Conservation (phyloP, 2,797 vertebrate species). For the Cichlasoma orientale region DNA sequence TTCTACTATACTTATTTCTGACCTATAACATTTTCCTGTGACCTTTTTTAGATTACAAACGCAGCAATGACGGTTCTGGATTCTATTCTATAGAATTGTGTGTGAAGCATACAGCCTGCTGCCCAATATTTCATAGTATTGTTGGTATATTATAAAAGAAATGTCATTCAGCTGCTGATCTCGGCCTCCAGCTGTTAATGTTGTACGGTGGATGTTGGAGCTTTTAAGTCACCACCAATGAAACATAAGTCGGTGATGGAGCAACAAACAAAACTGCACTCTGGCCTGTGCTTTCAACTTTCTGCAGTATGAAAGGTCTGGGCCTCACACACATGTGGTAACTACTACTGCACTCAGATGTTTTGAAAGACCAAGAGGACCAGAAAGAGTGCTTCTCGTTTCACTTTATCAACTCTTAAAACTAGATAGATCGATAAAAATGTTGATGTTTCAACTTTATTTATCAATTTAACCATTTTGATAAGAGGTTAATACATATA, state of each 20-base stretch:
- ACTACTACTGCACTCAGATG: constrained; percentile 13
- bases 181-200: constrained; percentile 34
- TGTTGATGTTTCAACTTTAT: neutral
- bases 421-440: neutral
- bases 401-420: constrained; percentile 8
- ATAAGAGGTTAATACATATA: neutral
- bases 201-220: constrained; percentile 43
- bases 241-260: constrained; percentile 54
- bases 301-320: constrained; percentile 17
- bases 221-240: constrained; percentile 65
- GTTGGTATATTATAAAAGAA: constrained; percentile 29
- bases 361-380: constrained; percentile 25
- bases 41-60: constrained; percentile 27
- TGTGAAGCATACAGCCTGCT: constrained; percentile 19
- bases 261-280: constrained; percentile 63
- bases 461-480: neutral
- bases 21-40: constrained; percentile 43
- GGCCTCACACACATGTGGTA: constrained; percentile 41
- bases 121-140: constrained; percentile 31
- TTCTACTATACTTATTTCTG: constrained; percentile 33
- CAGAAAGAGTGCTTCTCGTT: constrained; percentile 29
- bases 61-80: constrained; percentile 46
- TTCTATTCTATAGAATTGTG: constrained; percentile 48
- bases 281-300: constrained; percentile 54
- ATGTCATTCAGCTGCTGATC: constrained; percentile 29